Base-by-base conservation (phyloP, 2,797 vertebrate species). In the Eulemur coronatus region DNA sequence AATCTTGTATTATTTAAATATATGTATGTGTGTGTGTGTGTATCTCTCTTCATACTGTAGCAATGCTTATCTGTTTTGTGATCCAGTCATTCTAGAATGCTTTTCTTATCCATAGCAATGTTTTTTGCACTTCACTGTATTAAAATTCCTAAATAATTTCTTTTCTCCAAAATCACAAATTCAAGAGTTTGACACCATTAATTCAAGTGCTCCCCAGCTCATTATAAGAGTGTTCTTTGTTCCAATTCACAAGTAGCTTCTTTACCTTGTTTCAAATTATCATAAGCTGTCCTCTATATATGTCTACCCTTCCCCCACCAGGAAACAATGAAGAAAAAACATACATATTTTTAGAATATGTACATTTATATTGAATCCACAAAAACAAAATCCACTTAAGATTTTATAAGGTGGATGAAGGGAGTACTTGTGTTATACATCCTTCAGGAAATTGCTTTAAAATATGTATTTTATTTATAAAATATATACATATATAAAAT, bases 251-350 rank as follows among this genome's bases (percentile, higher is more conserved):
- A 52, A 28, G 17, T 84, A 55, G 3, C 11, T 52, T 55, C 15
- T 84, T 17, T 20, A 52, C 9, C 28, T 75, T 92, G 20, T 6
- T 50, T 63, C 13, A 13, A 63, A 84, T 41, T 73, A 91, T 20
- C 28, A 46, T 75, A 38, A 55, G 10, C 48, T 75, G 28, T 84
- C 24, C 48, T 84, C n/a, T 20, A 11, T 52, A 20, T 10, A 14
- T 1, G 3, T 7, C 70, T n/a, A 63, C 20, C 20, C 17, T 70
- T 4, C 5, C 9, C 55, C 12, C 7, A 52, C 26, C 0, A 2
- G 24, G 61, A 24, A 30, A 61, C 28, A 61, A 61, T 30, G 43
- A 13, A 28, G 35, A 48, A 81, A 24, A 41, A 18, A 20, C 4
- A 69, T 2, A 73, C 26, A 20, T 55, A 48, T 59, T 10, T 59